Conservation (phyloP, 2,113 vertebrate species). For the Chinchilla lanigera region DNA sequence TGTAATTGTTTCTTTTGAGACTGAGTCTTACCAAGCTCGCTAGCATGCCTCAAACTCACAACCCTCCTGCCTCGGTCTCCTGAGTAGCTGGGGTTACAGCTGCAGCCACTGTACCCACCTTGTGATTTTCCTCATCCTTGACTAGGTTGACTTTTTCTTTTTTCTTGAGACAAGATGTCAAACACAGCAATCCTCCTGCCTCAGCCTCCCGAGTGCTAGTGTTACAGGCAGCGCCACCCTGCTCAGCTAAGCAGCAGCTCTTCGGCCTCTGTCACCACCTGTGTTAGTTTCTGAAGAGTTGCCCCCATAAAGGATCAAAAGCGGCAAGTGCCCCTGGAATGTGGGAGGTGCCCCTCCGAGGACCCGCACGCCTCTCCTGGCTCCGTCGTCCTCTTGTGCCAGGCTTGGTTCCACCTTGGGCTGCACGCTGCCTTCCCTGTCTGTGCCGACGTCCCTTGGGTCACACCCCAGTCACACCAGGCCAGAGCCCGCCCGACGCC, state of each 20-base stretch:
- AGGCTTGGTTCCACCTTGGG: no score
- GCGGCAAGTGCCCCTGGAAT: neutral
- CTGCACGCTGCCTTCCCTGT: no score
- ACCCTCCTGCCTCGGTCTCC: neutral
- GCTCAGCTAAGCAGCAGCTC: neutral
- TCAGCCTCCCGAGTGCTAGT: neutral
- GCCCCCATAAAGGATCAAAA: neutral
- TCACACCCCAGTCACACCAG: neutral
- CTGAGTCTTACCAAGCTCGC: neutral
- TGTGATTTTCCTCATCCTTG: neutral
- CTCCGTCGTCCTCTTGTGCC: neutral
- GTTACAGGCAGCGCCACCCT: neutral
- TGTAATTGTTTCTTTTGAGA: neutral
- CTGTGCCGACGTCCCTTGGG: neutral
- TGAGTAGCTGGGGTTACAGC: neutral
- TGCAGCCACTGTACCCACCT: neutral
- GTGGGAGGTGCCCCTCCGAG: neutral
- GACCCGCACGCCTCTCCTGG: neutral
- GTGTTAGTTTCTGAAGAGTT: neutral
- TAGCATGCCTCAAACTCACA: neutral
- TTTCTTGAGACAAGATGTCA: neutral
- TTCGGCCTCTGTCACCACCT: no score
- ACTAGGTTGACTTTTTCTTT: neutral
- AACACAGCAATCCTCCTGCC: neutral
- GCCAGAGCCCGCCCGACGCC: neutral